These are phyloP conservation scores for Gallinago nigripennis DNA, from an alignment of 2,797 vertebrate genomes.

Conservation along the genomic window DNA sequence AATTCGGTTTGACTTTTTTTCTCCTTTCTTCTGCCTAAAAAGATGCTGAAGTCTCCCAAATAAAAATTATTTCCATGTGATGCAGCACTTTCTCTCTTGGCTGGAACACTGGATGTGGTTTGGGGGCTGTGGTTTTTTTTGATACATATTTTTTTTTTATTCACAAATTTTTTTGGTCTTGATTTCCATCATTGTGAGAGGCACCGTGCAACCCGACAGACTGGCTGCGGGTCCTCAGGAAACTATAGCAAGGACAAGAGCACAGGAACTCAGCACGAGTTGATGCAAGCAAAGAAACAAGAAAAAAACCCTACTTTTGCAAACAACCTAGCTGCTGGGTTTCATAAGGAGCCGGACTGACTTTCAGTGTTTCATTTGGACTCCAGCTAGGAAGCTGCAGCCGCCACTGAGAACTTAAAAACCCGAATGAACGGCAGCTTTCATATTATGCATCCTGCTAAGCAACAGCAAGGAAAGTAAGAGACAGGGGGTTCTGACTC, in stretches of 20 bases:
- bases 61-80: constrained; percentile 31
- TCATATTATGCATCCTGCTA: neutral
- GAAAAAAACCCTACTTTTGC: neutral
- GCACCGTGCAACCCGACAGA: neutral
- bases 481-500: neutral
- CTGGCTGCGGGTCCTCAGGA: neutral
- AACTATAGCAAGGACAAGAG: neutral
- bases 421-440: constrained; percentile 1
- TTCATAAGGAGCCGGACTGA: constrained; percentile 10
- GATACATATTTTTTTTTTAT: neutral
- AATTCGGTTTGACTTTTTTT: accelerated
- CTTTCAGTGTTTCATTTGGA: constrained; percentile 58
- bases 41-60: neutral
- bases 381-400: constrained; percentile 1
- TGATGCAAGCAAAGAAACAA: neutral
- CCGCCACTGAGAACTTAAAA: neutral
- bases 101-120: neutral
- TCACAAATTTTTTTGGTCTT: neutral
- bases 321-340: neutral
- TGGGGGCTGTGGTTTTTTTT: neutral
- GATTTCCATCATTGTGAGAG: constrained; percentile 8
- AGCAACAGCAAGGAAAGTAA: neutral
- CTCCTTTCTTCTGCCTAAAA: neutral
- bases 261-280: neutral
- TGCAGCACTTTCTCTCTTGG: constrained; percentile 22